Base-by-base conservation (phyloP, 2,113 vertebrate species). In the Zapus hudsonius region DNA sequence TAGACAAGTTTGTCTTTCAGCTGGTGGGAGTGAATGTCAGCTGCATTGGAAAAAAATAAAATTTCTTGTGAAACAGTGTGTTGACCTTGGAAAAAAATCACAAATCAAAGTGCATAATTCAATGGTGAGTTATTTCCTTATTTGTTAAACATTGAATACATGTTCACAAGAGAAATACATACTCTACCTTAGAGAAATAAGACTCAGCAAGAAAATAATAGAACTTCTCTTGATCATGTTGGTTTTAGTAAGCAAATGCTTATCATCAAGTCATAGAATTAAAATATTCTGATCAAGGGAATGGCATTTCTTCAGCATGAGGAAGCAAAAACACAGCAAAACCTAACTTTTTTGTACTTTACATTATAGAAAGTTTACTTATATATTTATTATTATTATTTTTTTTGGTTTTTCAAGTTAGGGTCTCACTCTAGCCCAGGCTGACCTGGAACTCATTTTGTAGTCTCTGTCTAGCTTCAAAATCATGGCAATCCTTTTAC, bases 1-100 rank as follows among this genome's bases (percentile, higher is more conserved):
- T 98, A 98, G 96, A 97, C 96, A 98, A 96, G 97, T 98, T 97
- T 98, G 97, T 98, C 98, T 98, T 97, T 98, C 93, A 95, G 96
- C 92, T 98, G 97, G 82, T 96, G 73, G 96, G 96, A 97, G 94
- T 94, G 96, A 96, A 97, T 97, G 96, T 97, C 98, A 98, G 97
- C 87, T 87, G 61, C 95, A 97, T 87, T 97, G 96, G 97, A 80
- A 93, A 95, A 92, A 97, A 98, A 98, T 89, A 97, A 97, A 98
- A 97, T 95, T 96, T 96, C 89, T 92, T 96, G 96, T 96, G 96
- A 98, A 98, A 97, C 92, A 96, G 82, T 96, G 96, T 96, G 96
- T n/a, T 97, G 97, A 98, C 97, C 98, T 98, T 98, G 36, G 61
- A 69, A 52, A 97, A 97, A 98, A 36, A 95, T 81, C 95, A 96